A percentile compares a stretch with the other conserved stretches of the same genome.
Conservation (phyloP, 35 echinoderm and acorn worm genomes). For the Apostichopus japonicus region DNA sequence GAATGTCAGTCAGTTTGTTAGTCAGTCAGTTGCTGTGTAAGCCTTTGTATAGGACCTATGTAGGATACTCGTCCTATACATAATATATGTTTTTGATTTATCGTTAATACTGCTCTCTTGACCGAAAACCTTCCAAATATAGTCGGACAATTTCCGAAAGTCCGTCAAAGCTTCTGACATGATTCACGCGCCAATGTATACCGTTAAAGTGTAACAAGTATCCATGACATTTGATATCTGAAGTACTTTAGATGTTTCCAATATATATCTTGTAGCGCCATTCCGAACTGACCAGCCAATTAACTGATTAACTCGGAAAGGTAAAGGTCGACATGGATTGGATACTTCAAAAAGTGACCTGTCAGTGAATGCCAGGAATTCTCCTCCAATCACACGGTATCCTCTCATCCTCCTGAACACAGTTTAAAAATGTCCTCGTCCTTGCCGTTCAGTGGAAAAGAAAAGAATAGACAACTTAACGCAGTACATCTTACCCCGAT, state of each 20-base stretch:
- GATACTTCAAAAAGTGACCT: neutral
- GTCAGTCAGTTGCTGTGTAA: too few species aligned
- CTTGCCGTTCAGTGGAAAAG: neutral
- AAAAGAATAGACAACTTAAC: neutral
- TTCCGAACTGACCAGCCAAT: neutral
- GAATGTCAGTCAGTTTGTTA: too few species aligned
- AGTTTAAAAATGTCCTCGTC: neutral
- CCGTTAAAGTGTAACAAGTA: neutral
- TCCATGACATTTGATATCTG: neutral
- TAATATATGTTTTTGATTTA: neutral
- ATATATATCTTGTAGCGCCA: neutral
- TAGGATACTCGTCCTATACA: too few species aligned
- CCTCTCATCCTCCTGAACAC: neutral
- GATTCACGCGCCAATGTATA: neutral
- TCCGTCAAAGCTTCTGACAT: neutral
- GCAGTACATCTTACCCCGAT: neutral
- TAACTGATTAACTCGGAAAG: neutral
- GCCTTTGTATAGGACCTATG: too few species aligned
- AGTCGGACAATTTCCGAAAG: neutral
- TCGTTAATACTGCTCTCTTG: neutral
- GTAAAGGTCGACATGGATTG: neutral
- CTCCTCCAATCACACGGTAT: neutral
- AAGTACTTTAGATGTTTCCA: neutral
- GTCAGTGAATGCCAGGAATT: neutral
- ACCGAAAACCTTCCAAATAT: neutral